Evolutionary conservation across 2,888 invertebrate genomes (phyloP).

Genomic region (Psylliodes chrysocephalus): DNA sequence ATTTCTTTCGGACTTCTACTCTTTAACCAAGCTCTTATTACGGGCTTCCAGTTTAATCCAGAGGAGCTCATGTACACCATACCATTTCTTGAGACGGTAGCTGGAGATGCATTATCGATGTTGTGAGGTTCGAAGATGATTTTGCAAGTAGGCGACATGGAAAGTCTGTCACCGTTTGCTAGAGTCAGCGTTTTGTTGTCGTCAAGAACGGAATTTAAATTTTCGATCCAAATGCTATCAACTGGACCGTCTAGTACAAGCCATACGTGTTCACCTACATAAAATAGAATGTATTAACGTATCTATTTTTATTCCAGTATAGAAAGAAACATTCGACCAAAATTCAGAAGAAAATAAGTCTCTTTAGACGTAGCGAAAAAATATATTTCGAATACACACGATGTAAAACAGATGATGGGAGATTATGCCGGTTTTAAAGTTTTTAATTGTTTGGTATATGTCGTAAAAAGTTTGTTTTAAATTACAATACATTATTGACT

Average conservation of each 20-base stretch:
- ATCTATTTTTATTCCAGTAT: too few species aligned
- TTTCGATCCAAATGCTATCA: conserved; percentile 98
- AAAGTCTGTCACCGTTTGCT: conserved; percentile 93
- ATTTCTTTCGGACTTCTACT: conserved; percentile 68
- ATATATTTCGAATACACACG: too few species aligned
- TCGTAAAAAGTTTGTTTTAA: too few species aligned
- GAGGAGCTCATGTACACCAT: conserved; percentile 96
- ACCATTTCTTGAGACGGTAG: conserved; percentile 83
- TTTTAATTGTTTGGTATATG: too few species aligned
- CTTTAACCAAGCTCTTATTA: conserved; percentile 87
- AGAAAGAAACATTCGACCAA: too few species aligned
- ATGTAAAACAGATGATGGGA: too few species aligned
- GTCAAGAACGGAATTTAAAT: conserved; percentile 95
- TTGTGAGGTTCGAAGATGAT: conserved; percentile 98
- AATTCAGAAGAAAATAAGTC: too few species aligned
- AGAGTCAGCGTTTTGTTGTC: conserved; percentile 95
- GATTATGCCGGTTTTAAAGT: too few species aligned
- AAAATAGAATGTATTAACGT: too few species aligned
- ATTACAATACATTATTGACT: too few species aligned
- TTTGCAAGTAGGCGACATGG: conserved; percentile 94
- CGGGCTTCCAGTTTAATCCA: conserved; percentile 92
- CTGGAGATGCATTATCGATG: conserved; percentile 97
- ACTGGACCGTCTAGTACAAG: conserved; percentile 95
- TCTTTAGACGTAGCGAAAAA: too few species aligned
- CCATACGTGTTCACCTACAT: conserved; percentile 86